Percentiles rank a stretch among this genome's conserved stretches.
phyloP scores from a whole-genome alignment of 2,113 vertebrate species.

The Rissa tridactyla region DNA sequence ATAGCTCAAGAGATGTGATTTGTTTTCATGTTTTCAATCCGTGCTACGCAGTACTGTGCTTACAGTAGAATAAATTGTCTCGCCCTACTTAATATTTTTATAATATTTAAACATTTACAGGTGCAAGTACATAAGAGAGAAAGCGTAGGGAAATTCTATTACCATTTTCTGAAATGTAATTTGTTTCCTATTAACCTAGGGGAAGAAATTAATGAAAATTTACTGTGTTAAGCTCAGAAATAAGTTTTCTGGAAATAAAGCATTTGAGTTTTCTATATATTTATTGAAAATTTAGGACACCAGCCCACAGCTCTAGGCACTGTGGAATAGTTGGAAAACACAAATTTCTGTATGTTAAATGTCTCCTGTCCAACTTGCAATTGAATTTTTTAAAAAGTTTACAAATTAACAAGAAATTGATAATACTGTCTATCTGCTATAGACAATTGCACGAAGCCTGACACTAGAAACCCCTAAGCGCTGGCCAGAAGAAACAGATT shows the following conservation, averaged over 20 bases:
- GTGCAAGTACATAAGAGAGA: not conserved
- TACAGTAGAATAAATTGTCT: not conserved
- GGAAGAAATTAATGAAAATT: conserved; percentile 60
- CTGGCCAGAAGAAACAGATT: not conserved
- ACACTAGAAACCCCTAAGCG: not conserved
- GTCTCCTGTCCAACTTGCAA: not conserved
- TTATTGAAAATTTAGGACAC: conserved; percentile 13
- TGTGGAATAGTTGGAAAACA: not conserved
- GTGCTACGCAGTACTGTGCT: not conserved
- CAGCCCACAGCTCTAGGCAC: not conserved
- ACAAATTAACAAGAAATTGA: not conserved
- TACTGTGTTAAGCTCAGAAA: conserved; percentile 26
- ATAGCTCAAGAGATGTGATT: not conserved
- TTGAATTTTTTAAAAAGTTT: not conserved
- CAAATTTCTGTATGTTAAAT: not conserved
- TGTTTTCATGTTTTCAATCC: not conserved
- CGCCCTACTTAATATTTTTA: not conserved
- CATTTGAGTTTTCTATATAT: not conserved
- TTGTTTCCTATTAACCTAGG: conserved; percentile 48
- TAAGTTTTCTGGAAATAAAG: conserved; percentile 26
- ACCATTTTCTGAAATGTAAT: conserved; percentile 29
- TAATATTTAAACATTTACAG: not conserved
- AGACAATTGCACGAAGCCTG: not conserved
- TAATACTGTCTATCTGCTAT: not conserved
- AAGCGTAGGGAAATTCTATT: conserved; percentile 19